phyloP scores from a whole-genome alignment of 2,888 invertebrate species.

The Idaea biselata region DNA sequence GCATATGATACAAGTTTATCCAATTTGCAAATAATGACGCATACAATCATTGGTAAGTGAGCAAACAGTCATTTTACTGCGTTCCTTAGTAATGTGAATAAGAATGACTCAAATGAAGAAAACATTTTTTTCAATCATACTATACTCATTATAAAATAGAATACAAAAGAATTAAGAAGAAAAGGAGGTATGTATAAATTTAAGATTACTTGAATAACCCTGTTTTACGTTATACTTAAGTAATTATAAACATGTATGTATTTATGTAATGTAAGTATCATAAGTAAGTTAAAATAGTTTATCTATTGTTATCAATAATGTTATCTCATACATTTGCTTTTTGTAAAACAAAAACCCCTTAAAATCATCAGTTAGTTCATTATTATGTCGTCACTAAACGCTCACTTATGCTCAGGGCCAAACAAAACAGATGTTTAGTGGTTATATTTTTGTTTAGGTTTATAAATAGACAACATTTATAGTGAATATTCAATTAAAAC shows the following conservation, averaged over 20 bases:
- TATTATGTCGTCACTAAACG: slow-evolving; percentile 50
- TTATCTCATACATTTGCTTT: not conserved
- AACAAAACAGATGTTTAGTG: slow-evolving; percentile 40
- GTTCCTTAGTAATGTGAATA: not conserved
- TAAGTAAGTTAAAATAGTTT: not conserved
- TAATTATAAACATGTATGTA: too few species aligned
- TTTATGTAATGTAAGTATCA: not conserved
- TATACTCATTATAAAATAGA: too few species aligned
- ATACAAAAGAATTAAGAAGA: too few species aligned
- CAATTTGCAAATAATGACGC: not conserved
- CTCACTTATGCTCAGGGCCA: slow-evolving; percentile 43
- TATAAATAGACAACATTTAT: slow-evolving; percentile 5
- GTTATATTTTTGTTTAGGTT: not conserved
- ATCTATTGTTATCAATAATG: not conserved
- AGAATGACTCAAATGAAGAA: not conserved
- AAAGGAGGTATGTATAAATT: too few species aligned
- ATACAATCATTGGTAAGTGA: not conserved
- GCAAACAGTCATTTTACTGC: not conserved
- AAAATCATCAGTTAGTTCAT: slow-evolving; percentile 20
- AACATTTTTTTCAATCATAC: too few species aligned
- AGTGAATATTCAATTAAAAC: not conserved
- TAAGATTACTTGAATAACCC: too few species aligned
- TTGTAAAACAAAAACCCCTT: not conserved
- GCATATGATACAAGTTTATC: not conserved
- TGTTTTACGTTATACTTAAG: too few species aligned